Evolutionary conservation across 2,797 vertebrate species (phyloP).

Genomic region (Otolemur crassicaudatus): DNA sequence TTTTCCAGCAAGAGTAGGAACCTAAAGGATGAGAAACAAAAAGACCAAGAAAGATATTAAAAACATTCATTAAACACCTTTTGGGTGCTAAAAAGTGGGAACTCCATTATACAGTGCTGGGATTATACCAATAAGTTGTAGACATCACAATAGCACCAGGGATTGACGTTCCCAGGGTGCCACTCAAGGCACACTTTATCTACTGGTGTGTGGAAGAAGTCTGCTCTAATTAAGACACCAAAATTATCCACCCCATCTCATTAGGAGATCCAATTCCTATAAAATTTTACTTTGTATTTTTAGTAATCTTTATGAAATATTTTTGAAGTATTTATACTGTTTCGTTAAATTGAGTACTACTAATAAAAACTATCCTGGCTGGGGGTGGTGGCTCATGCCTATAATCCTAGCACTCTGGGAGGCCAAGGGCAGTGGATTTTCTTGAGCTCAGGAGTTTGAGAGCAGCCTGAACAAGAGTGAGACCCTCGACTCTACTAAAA

Average conservation of each 20-base stretch:
- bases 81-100: background rate
- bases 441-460: no score
- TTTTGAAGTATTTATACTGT: slow-evolving; percentile 50
- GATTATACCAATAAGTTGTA: background rate
- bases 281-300: slow-evolving; percentile 50
- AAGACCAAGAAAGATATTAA: background rate
- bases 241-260: background rate
- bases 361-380: background rate
- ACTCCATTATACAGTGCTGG: background rate
- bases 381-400: no score
- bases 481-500: no score
- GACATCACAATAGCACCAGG: background rate
- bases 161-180: background rate
- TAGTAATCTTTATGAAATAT: slow-evolving; percentile 24
- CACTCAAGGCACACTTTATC: background rate
- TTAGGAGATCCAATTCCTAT: background rate
- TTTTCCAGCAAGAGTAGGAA: background rate
- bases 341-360: slow-evolving; percentile 46
- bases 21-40: background rate
- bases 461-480: no score
- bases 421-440: no score
- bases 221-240: background rate
- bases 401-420: no score
- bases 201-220: background rate
- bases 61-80: background rate